Evolutionary conservation across 2,888 invertebrate species (phyloP), one percentile per base, ranked within the genome.

Genomic region (Synergus umbraculus): DNA sequence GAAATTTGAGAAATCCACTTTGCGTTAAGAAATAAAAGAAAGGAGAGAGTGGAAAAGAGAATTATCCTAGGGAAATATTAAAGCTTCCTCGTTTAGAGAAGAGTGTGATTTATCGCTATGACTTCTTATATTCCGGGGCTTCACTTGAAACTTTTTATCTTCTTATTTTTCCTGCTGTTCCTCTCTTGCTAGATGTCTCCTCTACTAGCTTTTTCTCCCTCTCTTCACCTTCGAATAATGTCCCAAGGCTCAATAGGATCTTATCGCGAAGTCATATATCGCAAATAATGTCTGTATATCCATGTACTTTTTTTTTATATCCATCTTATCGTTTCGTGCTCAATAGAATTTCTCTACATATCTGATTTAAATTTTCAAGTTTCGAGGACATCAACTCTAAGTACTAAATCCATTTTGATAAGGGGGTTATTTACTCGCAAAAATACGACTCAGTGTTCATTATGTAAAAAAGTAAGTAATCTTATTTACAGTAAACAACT

Each of bases 81-180:
- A 76, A 77, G 43, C 65, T 58, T 69, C 77, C 78, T 66, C 41
- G 12, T 22, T 65, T 77, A 66, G 79, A 64, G 78, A 67, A 76
- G 58, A 66, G 76, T 46, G 81, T 79, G 79, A 81, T 81, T 81
- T 81, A 49, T 73, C 54, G 63, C 63, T 64, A n/a, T 46, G 44
- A 49, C 29, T 60, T 73, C 37, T 76, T 63, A 58, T 76, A 65
- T 41, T 76, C 44, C 29, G 66, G 22, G 43, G 46, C 78, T 78
- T 76, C 69, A 76, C 79, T 44, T 64, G 76, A 54, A 76, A 79
- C 63, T 78, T 78, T 78, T 81, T 80, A 78, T 78, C 73, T 80
- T 76, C 60, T 65, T 79, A 67, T 77, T 41, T 60, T 79, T 78
- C 63, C 79, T 29, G 29, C 29, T 60, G 49, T 41, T 78, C 29